Evolutionary conservation across 2,888 invertebrate species (phyloP), one percentile per base, ranked within the genome.

Genomic region (Latrodectus elegans): DNA sequence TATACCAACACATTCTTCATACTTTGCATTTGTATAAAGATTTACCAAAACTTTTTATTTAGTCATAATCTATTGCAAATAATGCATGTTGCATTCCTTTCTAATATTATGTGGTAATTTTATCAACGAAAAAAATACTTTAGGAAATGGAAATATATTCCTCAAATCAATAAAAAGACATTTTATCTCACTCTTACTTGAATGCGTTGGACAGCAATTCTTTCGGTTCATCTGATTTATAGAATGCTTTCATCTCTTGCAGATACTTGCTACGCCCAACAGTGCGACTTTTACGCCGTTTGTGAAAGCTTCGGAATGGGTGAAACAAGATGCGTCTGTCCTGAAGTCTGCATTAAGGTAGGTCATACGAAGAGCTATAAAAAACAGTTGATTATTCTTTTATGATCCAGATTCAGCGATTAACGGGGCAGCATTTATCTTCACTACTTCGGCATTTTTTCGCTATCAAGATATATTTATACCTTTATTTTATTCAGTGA

Each of bases 231-330:
- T 60, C 70, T 17, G 68, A 38, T 38, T 38, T 38, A 38, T 38
- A 38, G 38, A 38, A 38, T 38, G 38, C 38, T 38, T 38, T 38
- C 38, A 15, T n/a, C 60, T 60, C 60, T 60, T 60, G 84, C 92
- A 95, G 96, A 95, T 93, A 95, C 96, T 60, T 96, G 96, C 92
- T 95, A 95, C 90, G 95, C 95, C 91, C 94, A 95, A 91, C 94
- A 94, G 90, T 96, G 96, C 92, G 95, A 95, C 90, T 95, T 95
- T 91, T 96, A 96, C 91, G 94, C 95, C 0, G 94, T 94, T 83
- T 97, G 97, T 92, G 94, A 95, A 90, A 94, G 94, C 89, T 93
- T 93, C 90, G 92, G 92, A 55, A 90, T 91, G 22, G 93, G 93
- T 3, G 92, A 92, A 52, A 93, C 94, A 0, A 92, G 92, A 78